Evolutionary conservation across 1,140 invertebrate species (phyloP), one percentile per base, ranked within the genome.

Genomic region (Hydropsyche tenuis): DNA sequence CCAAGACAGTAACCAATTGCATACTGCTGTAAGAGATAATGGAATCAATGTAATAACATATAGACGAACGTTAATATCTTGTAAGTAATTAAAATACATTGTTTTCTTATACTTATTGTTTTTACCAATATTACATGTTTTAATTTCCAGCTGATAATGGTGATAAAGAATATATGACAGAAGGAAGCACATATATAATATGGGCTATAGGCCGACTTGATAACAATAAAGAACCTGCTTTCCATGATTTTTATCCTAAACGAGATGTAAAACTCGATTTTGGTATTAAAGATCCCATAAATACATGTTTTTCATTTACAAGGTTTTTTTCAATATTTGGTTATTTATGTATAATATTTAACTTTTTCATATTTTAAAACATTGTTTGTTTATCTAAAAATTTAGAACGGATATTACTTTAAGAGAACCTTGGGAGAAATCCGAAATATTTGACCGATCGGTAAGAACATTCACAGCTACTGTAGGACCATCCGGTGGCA

Each of bases 161-260:
- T 16, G 94, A 97, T 80, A 92, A 90, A 79, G 90, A 90, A 78
- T 93, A 90, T 81, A 85, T 87, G 2, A 87, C 88, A 1, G 89
- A 94, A 72, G 85, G 86, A 22, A 81, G 86, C 1, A 87, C 89
- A 23, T 93, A 89, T 78, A 85, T 95, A 14, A 87, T 96, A 5
- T 97, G 95, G 95, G 93, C 94, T 0, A 83, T 96, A 18, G 96
- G 96, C 11, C 87, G 88, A 73, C 82, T 96, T 62, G 93, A 95
- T 80, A 85, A 88, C 14, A 91, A 90, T 68, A 90, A 90, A 48
- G 92, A 95, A 79, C 95, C 95, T 0, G 89, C 89, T 66, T 96
- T 94, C 81, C 95, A 97, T 81, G 90, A 93, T 65, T 79, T 91
- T 64, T 95, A 93, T 84, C 92, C 92, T 12, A 91, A 91, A 79